Evolutionary conservation across 2,113 vertebrate species (phyloP).

Genomic region (Pao palembangensis): DNA sequence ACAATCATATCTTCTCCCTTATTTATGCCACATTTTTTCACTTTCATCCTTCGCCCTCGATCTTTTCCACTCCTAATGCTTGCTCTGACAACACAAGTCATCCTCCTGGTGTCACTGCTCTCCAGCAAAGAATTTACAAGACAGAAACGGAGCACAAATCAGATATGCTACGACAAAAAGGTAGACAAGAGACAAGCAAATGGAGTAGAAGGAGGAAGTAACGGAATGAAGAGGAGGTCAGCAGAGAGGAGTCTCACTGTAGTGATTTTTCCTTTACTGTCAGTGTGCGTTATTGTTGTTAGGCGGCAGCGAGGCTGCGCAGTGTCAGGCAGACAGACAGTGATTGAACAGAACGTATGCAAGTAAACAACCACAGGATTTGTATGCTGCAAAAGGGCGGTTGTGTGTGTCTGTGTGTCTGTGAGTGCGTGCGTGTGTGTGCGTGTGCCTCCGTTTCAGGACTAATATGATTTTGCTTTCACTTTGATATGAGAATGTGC

Average conservation of each 20-base stretch:
- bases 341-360: conserved; percentile 62
- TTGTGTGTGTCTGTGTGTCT: conserved; percentile 6
- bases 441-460: neutral
- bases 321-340: conserved; percentile 48
- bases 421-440: neutral
- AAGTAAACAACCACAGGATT: conserved; percentile 54
- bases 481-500: conserved; percentile 3
- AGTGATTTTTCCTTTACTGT: conserved; percentile 2
- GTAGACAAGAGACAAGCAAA: neutral
- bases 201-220: neutral
- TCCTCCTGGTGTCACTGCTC: too few species aligned
- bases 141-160: too few species aligned
- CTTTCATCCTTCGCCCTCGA: neutral
- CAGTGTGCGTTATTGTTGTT: conserved; percentile 48
- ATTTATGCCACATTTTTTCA: neutral
- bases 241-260: neutral
- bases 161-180: too few species aligned
- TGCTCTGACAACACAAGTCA: too few species aligned
- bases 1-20: neutral
- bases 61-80: neutral
- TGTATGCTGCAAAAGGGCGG: conserved; percentile 10
- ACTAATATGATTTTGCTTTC: neutral
- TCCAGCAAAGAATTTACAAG: too few species aligned
- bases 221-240: neutral
- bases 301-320: conserved; percentile 43